Evolutionary conservation across 2,113 vertebrate species (phyloP).

Genomic region (Jacana jacana): DNA sequence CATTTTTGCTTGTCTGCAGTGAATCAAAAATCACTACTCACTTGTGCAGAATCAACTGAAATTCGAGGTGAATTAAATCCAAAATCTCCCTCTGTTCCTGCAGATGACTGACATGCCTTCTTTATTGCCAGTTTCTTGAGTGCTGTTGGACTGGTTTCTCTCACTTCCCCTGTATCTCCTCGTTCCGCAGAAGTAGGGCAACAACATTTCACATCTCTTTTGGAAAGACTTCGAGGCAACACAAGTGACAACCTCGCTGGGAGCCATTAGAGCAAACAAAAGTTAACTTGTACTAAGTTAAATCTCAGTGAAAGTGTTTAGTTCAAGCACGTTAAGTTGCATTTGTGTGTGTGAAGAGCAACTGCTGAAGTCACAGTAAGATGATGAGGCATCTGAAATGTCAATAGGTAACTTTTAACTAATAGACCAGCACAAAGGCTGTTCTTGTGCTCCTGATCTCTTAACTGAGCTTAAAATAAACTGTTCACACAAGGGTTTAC

Average conservation of each 20-base stretch:
- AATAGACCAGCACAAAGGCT: not conserved
- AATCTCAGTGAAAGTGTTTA: not conserved
- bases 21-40: constrained; percentile 41
- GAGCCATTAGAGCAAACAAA: not conserved
- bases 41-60: constrained; percentile 44
- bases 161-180: constrained; percentile 34
- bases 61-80: constrained; percentile 65
- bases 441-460: not conserved
- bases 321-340: not conserved
- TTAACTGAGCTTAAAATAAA: not conserved
- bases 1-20: constrained; percentile 39
- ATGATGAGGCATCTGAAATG: not conserved
- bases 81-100: constrained; percentile 61
- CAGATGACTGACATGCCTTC: constrained; percentile 54
- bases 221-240: not conserved
- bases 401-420: not conserved
- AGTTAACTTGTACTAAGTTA: not conserved
- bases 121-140: constrained; percentile 60
- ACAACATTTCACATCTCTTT: not conserved
- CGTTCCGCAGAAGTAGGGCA: constrained; percentile 46
- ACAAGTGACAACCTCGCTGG: not conserved
- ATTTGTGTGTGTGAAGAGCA: not conserved
- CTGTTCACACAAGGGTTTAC: not conserved
- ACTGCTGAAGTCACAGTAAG: not conserved
- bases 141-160: constrained; percentile 49